phyloP scores from a whole-genome alignment of 2,888 invertebrate species.

The Caprella mutica region DNA sequence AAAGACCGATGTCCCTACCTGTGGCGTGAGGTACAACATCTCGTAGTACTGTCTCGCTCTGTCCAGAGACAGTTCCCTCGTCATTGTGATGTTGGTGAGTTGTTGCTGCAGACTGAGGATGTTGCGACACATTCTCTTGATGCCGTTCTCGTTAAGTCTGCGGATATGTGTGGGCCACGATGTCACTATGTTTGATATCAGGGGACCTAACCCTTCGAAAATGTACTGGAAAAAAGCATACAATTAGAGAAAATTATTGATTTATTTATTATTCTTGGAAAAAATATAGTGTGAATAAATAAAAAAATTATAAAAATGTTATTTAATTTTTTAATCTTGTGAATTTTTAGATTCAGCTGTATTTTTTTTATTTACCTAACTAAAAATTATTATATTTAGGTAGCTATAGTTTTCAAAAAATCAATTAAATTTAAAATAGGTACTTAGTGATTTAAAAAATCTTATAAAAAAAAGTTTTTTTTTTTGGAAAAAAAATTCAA shows the following conservation, averaged over 20 bases:
- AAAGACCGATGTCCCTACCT: conserved; percentile 54
- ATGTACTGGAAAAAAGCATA: conserved; percentile 75
- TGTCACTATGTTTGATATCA: conserved; percentile 61
- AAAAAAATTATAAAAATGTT: too few species aligned
- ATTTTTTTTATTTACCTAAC: too few species aligned
- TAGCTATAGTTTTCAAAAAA: too few species aligned
- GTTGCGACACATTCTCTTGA: conserved; percentile 74
- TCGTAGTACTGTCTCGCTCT: conserved; percentile 81
- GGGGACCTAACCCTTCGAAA: conserved; percentile 75
- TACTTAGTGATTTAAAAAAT: neutral
- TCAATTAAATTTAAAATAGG: neutral
- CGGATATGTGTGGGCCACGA: conserved; percentile 67
- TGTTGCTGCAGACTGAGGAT: conserved; percentile 74
- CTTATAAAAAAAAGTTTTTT: too few species aligned
- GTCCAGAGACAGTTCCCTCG: conserved; percentile 70
- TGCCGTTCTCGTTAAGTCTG: conserved; percentile 65
- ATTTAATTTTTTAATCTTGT: too few species aligned
- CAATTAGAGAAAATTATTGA: too few species aligned
- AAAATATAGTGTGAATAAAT: too few species aligned
- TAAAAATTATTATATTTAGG: too few species aligned
- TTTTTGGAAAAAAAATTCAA: too few species aligned
- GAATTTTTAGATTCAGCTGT: too few species aligned
- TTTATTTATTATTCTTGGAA: too few species aligned
- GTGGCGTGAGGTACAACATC: conserved; percentile 66
- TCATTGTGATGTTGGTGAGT: conserved; percentile 68